Evolutionary conservation across 2,113 vertebrate genomes (phyloP), one percentile per base, ranked within the genome.

Genomic region (Amphiprion ocellaris): DNA sequence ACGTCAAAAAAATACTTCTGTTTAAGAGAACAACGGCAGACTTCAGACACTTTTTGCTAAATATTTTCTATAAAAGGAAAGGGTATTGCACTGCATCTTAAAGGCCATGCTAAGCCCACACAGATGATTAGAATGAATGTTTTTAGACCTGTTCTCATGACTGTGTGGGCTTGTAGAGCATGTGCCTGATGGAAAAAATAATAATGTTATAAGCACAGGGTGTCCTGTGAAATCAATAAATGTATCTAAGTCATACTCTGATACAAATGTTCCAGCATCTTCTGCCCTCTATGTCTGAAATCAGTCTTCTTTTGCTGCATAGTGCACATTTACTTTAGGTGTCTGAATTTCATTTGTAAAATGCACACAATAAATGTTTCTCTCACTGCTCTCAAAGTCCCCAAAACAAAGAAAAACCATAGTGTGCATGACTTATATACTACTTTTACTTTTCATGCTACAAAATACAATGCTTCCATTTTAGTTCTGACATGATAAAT

Each of bases 281-380:
- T 23, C 15, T 49, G 47, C 17, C 17, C 17, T 70, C 54, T 70
- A 39, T 2, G 0, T 58, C 44, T 58, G 54, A 58, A 58, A 33
- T 58, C 47, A 15, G 30, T 15, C 41, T 39, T 58, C 14, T 49
- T 70, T 71, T 71, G 44, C 28, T 37, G n/a, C 58, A 47, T 1
- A 11, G 19, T 11, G 21, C 52, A 53, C n/a, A 47, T 11, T 28
- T 14, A 5, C 46, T 49, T 47, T 16, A 4, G 16, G 47, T 15
- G 46, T 47, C 17, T 16, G 46, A 56, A 21, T 24, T 23, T 54
- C 21, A 24, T 4, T 2, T 55, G 53, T 12, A 23, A 55, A 55
- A 11, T 12, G 26, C 24, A 15, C 15, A 1, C 10, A 0, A 1
- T 55, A 55, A 23, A 60, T n/a, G 16, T 60, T 37, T 10, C 17